Evolutionary conservation across 2,888 invertebrate genomes (phyloP), one percentile per base, ranked within the genome.

Genomic region (Andrena haemorrhoa): DNA sequence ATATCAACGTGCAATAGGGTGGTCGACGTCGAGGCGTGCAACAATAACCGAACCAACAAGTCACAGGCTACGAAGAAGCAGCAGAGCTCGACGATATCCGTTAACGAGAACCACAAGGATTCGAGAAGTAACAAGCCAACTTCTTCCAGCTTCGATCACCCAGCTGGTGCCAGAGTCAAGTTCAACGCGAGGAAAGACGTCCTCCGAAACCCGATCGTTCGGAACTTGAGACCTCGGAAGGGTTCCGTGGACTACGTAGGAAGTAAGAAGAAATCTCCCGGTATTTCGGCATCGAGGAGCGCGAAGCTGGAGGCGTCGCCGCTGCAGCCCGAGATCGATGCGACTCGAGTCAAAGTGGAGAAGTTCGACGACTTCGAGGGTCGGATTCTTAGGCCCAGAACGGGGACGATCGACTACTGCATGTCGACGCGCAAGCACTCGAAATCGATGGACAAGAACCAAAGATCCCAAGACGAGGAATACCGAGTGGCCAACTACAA

Each of bases 221-320:
- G 77, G 4, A 90, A 83, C 47, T 79, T 93, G 51, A 88, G 93
- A 68, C 92, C 93, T 6, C 86, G 93, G 47, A 92, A 87, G 26
- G 69, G 69, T 53, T 86, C 87, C 1, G 80, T 91, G 0, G 82
- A 89, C 71, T 90, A 91, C 47, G 73, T 77, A 12, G 83, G 75
- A 1, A 74, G 31, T 6, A 90, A 82, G 29, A 90, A 16, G 16
- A 79, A 56, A 58, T 5, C 7, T 5, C 0, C 16, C 16, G 1
- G 35, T 0, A 61, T 63, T 6, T 53, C 65, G 8, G 49, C 65
- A 1, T 53, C 65, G 4, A 49, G 33, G 12, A 20, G 1, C 1
- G 20, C 8, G 8, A 5, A 64, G 8, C 1, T 10, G 0, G 23
- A 33, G 26, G 1, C 3, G 5, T 8, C 10, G 2, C 12, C 8